Conservation (phyloP, 2,888 invertebrate genomes). For the Nycteola revayana region DNA sequence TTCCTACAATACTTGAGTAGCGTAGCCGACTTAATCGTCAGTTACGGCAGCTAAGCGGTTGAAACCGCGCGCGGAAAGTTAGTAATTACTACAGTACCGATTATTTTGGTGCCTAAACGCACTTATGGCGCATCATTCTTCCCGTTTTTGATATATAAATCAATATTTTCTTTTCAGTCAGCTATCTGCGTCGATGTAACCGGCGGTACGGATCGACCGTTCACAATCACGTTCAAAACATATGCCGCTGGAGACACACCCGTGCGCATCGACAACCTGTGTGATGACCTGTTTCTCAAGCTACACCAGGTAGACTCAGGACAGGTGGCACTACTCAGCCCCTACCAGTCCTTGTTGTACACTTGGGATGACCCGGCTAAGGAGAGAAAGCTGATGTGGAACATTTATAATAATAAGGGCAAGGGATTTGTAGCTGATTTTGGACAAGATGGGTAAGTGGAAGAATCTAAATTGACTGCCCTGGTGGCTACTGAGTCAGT, state of each 20-base stretch:
- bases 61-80: no score
- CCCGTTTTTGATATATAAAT: no score
- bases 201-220: slow-evolving; percentile 88
- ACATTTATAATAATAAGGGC: slow-evolving; percentile 90
- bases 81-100: no score
- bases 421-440: slow-evolving; percentile 88
- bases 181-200: slow-evolving; percentile 87
- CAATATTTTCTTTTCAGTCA: slow-evolving; percentile 67
- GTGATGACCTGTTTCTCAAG: slow-evolving; percentile 90
- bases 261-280: slow-evolving; percentile 91
- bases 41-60: no score
- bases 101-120: no score
- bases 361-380: slow-evolving; percentile 93
- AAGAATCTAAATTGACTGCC: no score
- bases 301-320: slow-evolving; percentile 83
- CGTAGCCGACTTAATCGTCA: no score
- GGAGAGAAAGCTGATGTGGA: slow-evolving; percentile 88
- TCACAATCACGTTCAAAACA: slow-evolving; percentile 87
- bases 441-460: slow-evolving; percentile 83
- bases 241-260: slow-evolving; percentile 91
- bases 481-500: no score
- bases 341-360: slow-evolving; percentile 87
- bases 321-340: slow-evolving; percentile 87
- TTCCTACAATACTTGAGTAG: no score
- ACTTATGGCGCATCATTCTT: no score